Evolutionary conservation across 2,113 vertebrate genomes (phyloP).

Genomic region (Brevimyrus niger): DNA sequence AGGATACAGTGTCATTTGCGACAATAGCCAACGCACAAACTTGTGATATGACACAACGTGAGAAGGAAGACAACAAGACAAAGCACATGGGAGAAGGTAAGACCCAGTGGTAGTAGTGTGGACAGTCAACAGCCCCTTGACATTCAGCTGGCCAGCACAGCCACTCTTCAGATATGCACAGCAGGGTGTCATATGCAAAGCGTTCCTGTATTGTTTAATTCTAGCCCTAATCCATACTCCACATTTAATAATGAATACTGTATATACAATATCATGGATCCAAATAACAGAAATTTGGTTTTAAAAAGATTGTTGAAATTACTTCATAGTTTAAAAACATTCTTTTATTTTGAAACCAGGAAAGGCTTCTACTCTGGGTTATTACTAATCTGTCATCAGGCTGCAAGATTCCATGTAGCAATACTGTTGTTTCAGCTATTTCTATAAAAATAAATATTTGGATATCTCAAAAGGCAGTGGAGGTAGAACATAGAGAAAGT

Average conservation of each 20-base stretch:
- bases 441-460: background rate
- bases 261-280: background rate
- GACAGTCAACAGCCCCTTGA: background rate
- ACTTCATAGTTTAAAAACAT: background rate
- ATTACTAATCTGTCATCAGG: background rate
- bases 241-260: background rate
- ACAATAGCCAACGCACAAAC: slow-evolving; percentile 56
- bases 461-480: background rate
- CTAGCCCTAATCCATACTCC: background rate
- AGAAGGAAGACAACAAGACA: slow-evolving; percentile 50
- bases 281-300: background rate
- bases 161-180: background rate
- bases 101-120: background rate
- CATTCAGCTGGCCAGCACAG: background rate
- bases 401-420: background rate
- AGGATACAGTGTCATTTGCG: slow-evolving; percentile 56
- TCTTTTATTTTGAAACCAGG: background rate
- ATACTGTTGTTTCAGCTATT: background rate
- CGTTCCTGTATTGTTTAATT: background rate
- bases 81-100: slow-evolving; percentile 16
- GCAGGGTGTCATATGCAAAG: background rate
- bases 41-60: slow-evolving; percentile 58
- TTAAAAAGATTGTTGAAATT: background rate
- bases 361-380: background rate
- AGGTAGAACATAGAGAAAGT: background rate